These are phyloP conservation scores for Apaloderma vittatum DNA, from an alignment of 2,113 vertebrate species.

Conservation along the genomic window DNA sequence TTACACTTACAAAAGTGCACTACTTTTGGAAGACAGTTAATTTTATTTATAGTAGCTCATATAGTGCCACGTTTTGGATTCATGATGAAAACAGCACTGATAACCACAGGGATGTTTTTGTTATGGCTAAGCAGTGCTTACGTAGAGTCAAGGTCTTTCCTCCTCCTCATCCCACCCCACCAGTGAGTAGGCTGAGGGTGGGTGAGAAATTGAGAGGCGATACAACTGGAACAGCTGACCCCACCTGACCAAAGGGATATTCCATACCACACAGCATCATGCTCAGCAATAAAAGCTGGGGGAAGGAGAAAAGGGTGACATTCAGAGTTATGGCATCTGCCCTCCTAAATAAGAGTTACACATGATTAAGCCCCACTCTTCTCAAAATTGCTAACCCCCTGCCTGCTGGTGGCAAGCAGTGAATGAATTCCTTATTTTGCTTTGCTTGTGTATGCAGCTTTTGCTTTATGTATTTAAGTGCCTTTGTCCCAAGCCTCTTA, in stretches of 20 bases:
- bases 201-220: no score
- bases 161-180: background rate
- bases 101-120: background rate
- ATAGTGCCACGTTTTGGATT: background rate
- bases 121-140: background rate
- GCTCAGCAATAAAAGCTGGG: background rate
- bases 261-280: no score
- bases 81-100: background rate
- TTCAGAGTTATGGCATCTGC: background rate
- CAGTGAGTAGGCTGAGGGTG: fast-evolving
- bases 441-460: no score
- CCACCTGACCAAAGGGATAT: no score
- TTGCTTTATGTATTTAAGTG: no score
- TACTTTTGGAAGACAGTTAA: background rate
- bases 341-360: background rate
- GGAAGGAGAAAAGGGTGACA: background rate
- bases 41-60: background rate
- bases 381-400: background rate
- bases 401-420: no score
- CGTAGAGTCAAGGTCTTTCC: background rate
- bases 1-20: background rate
- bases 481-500: no score
- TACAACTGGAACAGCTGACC: no score
- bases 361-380: fast-evolving
- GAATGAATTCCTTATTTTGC: no score